Evolutionary conservation across 2,888 invertebrate species (phyloP), one percentile per base, ranked within the genome.

Genomic region (Dusona sp.): DNA sequence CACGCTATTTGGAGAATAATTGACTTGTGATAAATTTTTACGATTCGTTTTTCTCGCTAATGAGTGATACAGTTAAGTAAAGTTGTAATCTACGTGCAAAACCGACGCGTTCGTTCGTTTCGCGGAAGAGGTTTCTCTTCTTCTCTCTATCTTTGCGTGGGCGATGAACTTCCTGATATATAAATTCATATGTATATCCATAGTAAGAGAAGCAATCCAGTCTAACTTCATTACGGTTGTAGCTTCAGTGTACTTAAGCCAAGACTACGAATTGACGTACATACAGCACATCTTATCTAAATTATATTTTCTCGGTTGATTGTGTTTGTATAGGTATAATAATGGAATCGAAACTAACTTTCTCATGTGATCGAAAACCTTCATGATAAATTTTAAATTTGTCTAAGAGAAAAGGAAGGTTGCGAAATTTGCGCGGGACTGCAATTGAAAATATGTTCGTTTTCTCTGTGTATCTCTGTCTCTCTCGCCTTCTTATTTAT

Each of bases 111-210:
- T 65, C 61, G 45, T 51, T 80, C 72, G 16, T 68, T n/a, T 51
- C 29, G 54, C 6, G 38, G 45, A 67, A 65, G n/a, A 48, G 38
- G 42, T n/a, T 51, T 54, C 51, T 61, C 68, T 16, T 25, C 48
- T 22, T 51, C 19, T 33, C n/a, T 42, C 33, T 54, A 22, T 45
- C 73, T 36, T 36, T 13, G 61, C 78, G 79, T 79, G 79, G 82
- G 85, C 72, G 83, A 85, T 85, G 74, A 79, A 73, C 64, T 85
- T 85, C 74, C 82, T 73, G 79, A 65, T 78, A 29, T 22, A 38
- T n/a, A 42, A 38, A 38, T 42, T 61, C 29, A 48, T 36, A 29
- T 54, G 19, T 72, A 19, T 36, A 68, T 74, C 4, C 33, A 25
- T 42, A 61, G 22, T 3, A 57, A 3, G 25, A 79, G 22, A n/a